These are phyloP conservation scores for Myiozetetes cayanensis DNA, from an alignment of 2,113 vertebrate genomes.

Conservation along the genomic window DNA sequence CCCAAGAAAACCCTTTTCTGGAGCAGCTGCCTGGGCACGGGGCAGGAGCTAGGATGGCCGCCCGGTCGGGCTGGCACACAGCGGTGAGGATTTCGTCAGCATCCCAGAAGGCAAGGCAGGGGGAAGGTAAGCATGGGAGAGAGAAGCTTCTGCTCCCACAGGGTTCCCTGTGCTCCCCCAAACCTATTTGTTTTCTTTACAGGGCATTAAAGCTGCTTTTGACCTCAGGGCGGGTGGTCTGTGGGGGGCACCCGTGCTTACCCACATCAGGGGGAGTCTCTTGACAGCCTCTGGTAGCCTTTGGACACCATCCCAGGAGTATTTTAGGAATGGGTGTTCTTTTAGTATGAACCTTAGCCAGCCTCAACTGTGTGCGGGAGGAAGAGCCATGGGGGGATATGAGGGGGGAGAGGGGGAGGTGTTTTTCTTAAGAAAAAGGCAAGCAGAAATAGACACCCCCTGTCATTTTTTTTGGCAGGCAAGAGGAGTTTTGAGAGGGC, in stretches of 20 bases:
- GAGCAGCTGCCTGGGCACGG: background rate
- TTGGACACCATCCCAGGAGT: background rate
- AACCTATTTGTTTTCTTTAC: background rate
- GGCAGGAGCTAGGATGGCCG: background rate
- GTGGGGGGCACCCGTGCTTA: background rate
- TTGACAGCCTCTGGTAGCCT: background rate
- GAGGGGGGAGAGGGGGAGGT: background rate
- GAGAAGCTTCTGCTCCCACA: background rate
- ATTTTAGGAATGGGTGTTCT: constrained; percentile 5
- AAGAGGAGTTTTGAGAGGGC: background rate
- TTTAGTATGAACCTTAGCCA: background rate
- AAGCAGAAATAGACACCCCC: constrained; percentile 41
- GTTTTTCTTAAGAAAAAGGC: constrained; percentile 34
- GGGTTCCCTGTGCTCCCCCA: background rate
- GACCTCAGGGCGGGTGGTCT: background rate
- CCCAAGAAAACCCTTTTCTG: background rate
- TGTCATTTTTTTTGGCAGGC: constrained; percentile 46
- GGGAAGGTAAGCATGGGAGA: constrained; percentile 51
- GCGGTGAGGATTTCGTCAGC: constrained; percentile 9
- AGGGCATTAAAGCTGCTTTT: background rate
- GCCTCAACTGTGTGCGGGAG: background rate
- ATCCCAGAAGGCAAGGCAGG: background rate
- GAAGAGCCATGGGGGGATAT: background rate
- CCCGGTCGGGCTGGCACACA: background rate
- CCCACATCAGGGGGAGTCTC: background rate